Percentiles rank a stretch among this genome's conserved stretches.
These are phyloP conservation scores for Osmoderma eremita DNA, from an alignment of 2,888 invertebrate species.

Conservation along the genomic window DNA sequence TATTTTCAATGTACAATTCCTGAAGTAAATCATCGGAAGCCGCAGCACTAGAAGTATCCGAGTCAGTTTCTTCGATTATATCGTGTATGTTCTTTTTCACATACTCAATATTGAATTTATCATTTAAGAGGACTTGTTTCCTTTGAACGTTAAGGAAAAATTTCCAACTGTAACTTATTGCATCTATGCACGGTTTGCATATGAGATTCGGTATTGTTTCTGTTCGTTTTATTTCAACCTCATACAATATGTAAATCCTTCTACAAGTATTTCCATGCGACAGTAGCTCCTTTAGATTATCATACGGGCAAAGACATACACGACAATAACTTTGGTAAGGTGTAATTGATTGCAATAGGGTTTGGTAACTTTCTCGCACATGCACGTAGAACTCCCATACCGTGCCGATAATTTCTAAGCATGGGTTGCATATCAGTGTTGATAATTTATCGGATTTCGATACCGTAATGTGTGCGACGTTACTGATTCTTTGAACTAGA, in stretches of 20 bases:
- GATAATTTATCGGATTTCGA: background rate
- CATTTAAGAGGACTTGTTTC: background rate
- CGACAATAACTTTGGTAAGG: background rate
- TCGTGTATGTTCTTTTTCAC: too few species aligned
- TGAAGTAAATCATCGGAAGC: too few species aligned
- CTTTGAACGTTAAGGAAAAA: background rate
- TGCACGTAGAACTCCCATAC: background rate
- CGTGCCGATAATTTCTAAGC: background rate
- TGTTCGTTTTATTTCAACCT: background rate
- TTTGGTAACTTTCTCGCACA: background rate
- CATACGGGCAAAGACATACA: background rate
- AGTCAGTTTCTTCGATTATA: too few species aligned
- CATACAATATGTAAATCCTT: background rate
- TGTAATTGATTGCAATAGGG: background rate
- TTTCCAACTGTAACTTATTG: background rate
- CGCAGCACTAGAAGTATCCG: too few species aligned
- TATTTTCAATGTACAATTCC: too few species aligned
- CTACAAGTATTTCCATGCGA: background rate
- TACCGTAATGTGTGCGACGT: background rate
- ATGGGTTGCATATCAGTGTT: conserved; percentile 3
- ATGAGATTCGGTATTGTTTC: background rate
- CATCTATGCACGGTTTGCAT: background rate
- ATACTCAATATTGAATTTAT: background rate
- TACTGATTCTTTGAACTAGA: background rate
- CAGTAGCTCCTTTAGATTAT: background rate